Evolutionary conservation across 2,113 vertebrate species (phyloP).

Genomic region (Chrysemys picta): DNA sequence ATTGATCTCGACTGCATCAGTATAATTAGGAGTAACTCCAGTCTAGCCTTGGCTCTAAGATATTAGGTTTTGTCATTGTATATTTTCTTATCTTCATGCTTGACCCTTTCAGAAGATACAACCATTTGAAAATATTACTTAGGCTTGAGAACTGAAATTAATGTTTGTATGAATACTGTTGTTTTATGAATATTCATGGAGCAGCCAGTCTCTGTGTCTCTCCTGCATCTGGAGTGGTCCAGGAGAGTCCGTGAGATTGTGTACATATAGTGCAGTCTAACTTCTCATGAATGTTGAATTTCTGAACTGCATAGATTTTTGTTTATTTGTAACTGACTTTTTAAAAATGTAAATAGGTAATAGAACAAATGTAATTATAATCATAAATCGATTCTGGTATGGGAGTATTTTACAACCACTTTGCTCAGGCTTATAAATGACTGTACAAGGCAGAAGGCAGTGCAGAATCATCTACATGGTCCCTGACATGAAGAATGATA

Average conservation of each 20-base stretch:
- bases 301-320: neutral
- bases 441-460: too few relatives aligned
- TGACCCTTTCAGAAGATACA: constrained; percentile 31
- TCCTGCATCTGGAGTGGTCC: neutral
- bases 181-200: neutral
- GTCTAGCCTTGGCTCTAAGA: neutral
- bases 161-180: neutral
- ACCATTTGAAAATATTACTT: constrained; percentile 15
- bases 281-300: neutral
- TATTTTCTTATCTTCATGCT: constrained; percentile 51
- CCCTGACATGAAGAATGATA: too few relatives aligned
- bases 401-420: neutral
- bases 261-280: neutral
- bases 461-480: too few relatives aligned
- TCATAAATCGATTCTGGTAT: neutral
- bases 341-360: neutral
- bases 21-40: constrained; percentile 66
- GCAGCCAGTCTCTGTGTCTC: neutral
- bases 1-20: constrained; percentile 40
- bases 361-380: neutral
- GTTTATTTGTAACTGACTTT: neutral
- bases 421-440: neutral
- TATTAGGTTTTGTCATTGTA: neutral
- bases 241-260: neutral
- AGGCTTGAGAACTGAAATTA: constrained; percentile 8